phyloP scores from a whole-genome alignment of 2,888 invertebrate species.

The Prosapia bicincta region DNA sequence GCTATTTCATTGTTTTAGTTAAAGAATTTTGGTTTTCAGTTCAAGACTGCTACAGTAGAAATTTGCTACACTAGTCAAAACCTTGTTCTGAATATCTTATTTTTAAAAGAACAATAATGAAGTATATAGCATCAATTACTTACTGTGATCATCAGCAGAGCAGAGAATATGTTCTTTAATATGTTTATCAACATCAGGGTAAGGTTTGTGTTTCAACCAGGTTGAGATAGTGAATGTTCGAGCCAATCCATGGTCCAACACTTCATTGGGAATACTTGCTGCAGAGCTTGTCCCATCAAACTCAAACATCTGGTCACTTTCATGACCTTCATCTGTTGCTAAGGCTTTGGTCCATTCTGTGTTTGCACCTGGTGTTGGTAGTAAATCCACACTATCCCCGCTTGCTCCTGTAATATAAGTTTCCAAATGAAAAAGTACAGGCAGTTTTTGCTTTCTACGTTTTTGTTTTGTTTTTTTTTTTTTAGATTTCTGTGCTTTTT shows the following conservation, averaged over 20 bases:
- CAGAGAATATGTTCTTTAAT: slow-evolving; percentile 96
- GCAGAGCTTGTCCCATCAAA: slow-evolving; percentile 92
- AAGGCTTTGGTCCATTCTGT: slow-evolving; percentile 64
- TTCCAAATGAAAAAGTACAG: neutral
- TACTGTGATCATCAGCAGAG: slow-evolving; percentile 95
- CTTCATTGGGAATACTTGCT: slow-evolving; percentile 72
- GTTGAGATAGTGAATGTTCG: slow-evolving; percentile 87
- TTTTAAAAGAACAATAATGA: too few species aligned
- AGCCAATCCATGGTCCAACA: slow-evolving; percentile 72
- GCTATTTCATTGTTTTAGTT: too few species aligned
- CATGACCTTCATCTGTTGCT: slow-evolving; percentile 59
- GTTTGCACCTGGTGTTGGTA: slow-evolving; percentile 75
- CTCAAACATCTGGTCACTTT: slow-evolving; percentile 89
- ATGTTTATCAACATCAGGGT: slow-evolving; percentile 74
- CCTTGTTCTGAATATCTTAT: too few species aligned
- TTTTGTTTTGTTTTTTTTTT: too few species aligned
- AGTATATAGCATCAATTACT: too few species aligned
- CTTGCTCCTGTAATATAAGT: slow-evolving; percentile 59
- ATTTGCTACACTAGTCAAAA: too few species aligned
- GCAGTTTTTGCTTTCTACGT: too few species aligned
- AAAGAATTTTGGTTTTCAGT: too few species aligned
- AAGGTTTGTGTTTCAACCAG: slow-evolving; percentile 91
- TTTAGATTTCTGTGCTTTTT: too few species aligned
- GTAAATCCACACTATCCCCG: slow-evolving; percentile 77
- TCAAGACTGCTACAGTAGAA: too few species aligned